phyloP scores from a whole-genome alignment of 2,888 invertebrate genomes.

The Scotopteryx bipunctaria region DNA sequence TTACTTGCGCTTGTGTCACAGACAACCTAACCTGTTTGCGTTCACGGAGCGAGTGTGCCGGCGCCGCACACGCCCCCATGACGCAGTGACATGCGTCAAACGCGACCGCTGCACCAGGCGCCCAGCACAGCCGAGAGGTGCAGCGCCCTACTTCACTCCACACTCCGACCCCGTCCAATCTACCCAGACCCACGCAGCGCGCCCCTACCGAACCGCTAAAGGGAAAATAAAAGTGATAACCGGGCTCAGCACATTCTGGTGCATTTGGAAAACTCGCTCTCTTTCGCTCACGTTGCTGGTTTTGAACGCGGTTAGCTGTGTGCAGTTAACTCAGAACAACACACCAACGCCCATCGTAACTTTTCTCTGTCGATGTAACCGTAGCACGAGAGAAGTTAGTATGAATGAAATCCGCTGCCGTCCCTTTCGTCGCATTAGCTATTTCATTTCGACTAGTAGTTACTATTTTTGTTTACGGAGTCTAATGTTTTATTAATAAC shows the following conservation, averaged over 20 bases:
- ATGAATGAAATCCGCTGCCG: constrained; percentile 4
- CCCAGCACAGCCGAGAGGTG: constrained; percentile 59
- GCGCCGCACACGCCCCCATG: constrained; percentile 67
- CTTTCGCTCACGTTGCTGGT: constrained; percentile 45
- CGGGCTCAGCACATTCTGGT: constrained; percentile 41
- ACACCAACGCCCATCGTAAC: constrained; percentile 17
- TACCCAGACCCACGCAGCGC: constrained; percentile 29
- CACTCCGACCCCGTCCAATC: constrained; percentile 24
- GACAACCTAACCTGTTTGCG: constrained; percentile 24
- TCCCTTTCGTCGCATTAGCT: neutral
- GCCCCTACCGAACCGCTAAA: constrained; percentile 28
- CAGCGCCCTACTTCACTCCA: constrained; percentile 44
- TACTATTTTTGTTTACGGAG: neutral
- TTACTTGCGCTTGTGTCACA: constrained; percentile 25
- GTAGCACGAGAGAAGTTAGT: neutral
- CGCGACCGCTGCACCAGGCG: constrained; percentile 67
- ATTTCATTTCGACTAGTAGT: constrained; percentile 1
- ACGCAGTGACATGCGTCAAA: constrained; percentile 82
- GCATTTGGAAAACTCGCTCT: constrained; percentile 43
- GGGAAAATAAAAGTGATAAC: constrained; percentile 12
- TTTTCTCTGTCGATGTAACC: constrained; percentile 11
- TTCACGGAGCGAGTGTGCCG: constrained; percentile 19
- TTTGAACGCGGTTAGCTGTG: constrained; percentile 31
- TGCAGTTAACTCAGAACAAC: constrained; percentile 21
- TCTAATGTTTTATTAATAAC: neutral